Percentiles rank a stretch among this genome's conserved stretches.
Evolutionary conservation across 2,113 vertebrate species (phyloP).

Genomic region (Urocolius indicus): DNA sequence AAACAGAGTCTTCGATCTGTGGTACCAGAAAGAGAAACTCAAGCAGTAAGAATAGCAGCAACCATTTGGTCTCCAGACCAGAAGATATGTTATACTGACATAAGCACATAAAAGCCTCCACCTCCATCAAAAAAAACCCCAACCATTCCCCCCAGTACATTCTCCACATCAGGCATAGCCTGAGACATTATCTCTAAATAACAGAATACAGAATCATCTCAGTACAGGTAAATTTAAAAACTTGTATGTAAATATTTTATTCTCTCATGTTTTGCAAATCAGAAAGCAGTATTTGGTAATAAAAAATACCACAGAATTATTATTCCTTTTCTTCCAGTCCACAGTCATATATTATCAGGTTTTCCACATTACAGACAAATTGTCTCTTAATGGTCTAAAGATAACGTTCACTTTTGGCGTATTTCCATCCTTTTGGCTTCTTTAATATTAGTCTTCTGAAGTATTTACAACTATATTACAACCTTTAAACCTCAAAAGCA

Average conservation of each 20-base stretch:
- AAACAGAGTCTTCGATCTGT: neutral
- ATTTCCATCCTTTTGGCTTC: constrained; percentile 43
- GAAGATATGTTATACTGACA: neutral
- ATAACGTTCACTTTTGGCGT: constrained; percentile 17
- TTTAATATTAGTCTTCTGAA: constrained; percentile 70
- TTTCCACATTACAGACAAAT: constrained; percentile 45
- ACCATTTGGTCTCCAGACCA: neutral
- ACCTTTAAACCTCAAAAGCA: constrained; percentile 64
- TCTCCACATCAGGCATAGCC: neutral
- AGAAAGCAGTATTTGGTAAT: constrained; percentile 79
- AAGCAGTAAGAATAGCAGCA: neutral
- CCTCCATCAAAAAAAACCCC: neutral
- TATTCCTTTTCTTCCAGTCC: constrained; percentile 73
- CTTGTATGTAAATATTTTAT: constrained; percentile 79
- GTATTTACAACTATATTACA: constrained; percentile 84
- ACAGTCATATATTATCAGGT: constrained; percentile 45
- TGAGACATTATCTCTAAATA: neutral
- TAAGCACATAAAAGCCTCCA: neutral
- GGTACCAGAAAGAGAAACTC: neutral
- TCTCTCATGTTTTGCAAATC: constrained; percentile 74
- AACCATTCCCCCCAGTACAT: neutral
- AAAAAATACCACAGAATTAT: constrained; percentile 80
- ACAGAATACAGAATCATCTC: constrained; percentile 24
- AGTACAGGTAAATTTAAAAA: constrained; percentile 70
- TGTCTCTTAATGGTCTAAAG: constrained; percentile 21